Base-by-base conservation (phyloP, 1,140 invertebrate species). In the Anthonomus grandis region DNA sequence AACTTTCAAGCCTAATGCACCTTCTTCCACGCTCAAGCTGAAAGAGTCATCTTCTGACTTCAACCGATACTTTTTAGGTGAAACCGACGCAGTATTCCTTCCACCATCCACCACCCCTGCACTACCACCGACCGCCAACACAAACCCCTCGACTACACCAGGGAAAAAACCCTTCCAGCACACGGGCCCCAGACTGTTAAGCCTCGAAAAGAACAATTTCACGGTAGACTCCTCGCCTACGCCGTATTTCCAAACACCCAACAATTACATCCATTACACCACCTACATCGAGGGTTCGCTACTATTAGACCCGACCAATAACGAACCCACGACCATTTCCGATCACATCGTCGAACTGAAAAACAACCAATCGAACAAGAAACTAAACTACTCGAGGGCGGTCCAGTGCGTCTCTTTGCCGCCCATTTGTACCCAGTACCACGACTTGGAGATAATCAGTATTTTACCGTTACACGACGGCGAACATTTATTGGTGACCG, bases 391-490 rank as follows among this genome's bases (percentile, higher is more conserved):
- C 50, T 70, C 69, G 6, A 63, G 68, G 18, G 76, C 78, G 2
- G 72, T 80, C 25, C 78, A 82, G 62, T 81, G 79, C 57, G 64
- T 82, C 12, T 71, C 67, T 53, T 68, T 82, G 63, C 79, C 80
- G 45, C 53, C 69, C 8, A 68, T 70, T 22, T 67, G 79, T 38
- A 76, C 74, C 25, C 61, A 74, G n/a, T 70, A 68, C 41, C 71
- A 72, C 18, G 75, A 79, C 62, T 68, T 76, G 31, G 78, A 76
- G 62, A 79, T 87, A 13, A 79, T 78, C 1, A 80, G 83, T 50
- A 73, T 86, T 9, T 63, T 83, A 34, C 78, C 84, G 0, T 83
- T 83, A 2, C 81, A 80, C 54, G 84, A 86, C 62, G 83, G 82
- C 15, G 76, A 75, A 50, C 80, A 85, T 71, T 69, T 88, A 24